These are phyloP conservation scores for Azemiops feae DNA, from an alignment of 2,113 vertebrate species.

Conservation along the genomic window DNA sequence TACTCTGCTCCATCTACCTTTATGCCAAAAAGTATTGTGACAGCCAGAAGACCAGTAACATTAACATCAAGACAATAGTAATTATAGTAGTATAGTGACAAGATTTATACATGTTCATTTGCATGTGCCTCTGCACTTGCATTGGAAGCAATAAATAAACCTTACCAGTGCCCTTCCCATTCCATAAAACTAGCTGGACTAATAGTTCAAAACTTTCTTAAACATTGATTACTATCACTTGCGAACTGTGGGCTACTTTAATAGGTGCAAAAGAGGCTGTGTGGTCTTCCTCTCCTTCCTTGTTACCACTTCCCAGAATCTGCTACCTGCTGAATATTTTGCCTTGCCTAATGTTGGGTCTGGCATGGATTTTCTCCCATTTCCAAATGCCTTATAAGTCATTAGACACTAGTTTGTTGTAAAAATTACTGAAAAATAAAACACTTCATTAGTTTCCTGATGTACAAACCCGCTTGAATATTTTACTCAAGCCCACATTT, in stretches of 20 bases:
- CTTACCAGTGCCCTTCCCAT: neutral
- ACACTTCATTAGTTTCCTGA: neutral
- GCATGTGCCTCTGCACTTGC: neutral
- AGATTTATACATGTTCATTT: neutral
- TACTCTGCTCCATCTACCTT: neutral
- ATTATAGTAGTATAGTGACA: neutral
- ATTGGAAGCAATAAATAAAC: neutral
- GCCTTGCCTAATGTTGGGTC: neutral
- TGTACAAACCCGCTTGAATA: neutral
- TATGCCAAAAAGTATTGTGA: neutral
- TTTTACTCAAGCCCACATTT: neutral
- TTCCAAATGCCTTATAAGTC: neutral
- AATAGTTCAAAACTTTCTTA: neutral
- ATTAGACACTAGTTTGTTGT: neutral
- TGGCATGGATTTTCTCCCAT: neutral
- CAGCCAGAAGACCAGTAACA: neutral
- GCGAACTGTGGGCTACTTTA: neutral
- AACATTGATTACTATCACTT: neutral
- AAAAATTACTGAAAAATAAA: neutral
- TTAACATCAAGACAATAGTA: neutral
- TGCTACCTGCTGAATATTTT: neutral
- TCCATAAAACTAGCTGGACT: neutral
- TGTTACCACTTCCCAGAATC: neutral
- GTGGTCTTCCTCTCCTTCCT: neutral
- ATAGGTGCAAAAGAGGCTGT: neutral